phyloP scores from a whole-genome alignment of 2,888 invertebrate species.

The Tetrapedia diversipes region DNA sequence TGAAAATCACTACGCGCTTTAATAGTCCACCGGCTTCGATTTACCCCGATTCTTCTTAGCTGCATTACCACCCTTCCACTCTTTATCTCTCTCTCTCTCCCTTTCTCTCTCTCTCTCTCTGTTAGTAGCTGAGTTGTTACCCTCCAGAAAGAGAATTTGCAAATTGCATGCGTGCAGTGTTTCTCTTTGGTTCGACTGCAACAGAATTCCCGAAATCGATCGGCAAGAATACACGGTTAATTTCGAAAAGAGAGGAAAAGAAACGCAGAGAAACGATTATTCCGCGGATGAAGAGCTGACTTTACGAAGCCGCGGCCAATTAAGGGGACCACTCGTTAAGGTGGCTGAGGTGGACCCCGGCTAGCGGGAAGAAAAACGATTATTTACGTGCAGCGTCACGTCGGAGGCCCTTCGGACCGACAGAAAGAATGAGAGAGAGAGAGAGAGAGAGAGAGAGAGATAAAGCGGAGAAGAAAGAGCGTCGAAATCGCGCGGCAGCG shows the following conservation, averaged over 20 bases:
- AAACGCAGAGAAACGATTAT: background rate
- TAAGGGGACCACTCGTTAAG: conserved; percentile 66
- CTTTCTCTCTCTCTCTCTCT: too few relatives aligned
- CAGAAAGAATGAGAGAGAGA: background rate
- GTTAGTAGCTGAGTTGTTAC: too few relatives aligned
- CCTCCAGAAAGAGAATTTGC: background rate
- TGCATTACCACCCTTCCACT: background rate
- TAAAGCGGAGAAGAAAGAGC: conserved; percentile 33
- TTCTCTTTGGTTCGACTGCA: too few relatives aligned
- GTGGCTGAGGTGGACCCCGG: conserved; percentile 14
- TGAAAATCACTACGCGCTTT: conserved; percentile 79
- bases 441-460: background rate
- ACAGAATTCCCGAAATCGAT: background rate
- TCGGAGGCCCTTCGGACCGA: conserved; percentile 50
- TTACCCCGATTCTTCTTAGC: conserved; percentile 48
- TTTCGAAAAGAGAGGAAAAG: conserved; percentile 8
- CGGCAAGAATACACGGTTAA: background rate
- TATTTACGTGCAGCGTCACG: conserved; percentile 76
- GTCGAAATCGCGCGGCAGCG: conserved; percentile 70
- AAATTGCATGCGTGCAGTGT: background rate
- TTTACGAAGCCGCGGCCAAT: conserved; percentile 64
- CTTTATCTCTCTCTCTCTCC: too few relatives aligned
- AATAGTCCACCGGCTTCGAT: conserved; percentile 75
- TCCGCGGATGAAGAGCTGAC: conserved; percentile 19
- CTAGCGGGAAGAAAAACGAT: conserved; percentile 72